Percentiles rank a stretch among this genome's conserved stretches.
Evolutionary conservation across 2,888 invertebrate species (phyloP).

Genomic region (Acanthopleura granulata): DNA sequence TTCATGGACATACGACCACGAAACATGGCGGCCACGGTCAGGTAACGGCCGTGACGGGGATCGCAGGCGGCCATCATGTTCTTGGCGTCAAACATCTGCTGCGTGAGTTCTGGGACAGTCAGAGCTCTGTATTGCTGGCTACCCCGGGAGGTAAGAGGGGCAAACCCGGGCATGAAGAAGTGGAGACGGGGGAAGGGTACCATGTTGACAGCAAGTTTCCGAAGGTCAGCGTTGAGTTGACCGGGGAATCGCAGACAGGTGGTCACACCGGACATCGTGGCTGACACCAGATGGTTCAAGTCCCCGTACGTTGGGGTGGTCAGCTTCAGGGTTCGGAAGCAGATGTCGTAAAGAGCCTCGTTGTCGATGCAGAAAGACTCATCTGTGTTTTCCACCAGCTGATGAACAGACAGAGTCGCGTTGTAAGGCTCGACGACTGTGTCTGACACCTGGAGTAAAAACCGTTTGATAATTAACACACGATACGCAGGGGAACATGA

Average conservation of each 20-base stretch:
- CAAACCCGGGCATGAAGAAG: neutral
- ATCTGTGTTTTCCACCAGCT: constrained; percentile 71
- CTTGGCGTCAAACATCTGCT: constrained; percentile 4
- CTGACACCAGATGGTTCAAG: neutral
- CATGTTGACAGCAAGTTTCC: neutral
- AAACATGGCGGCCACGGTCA: constrained; percentile 2
- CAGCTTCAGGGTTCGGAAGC: constrained; percentile 69
- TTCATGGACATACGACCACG: constrained; percentile 8
- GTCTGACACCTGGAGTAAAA: constrained; percentile 73
- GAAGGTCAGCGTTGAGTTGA: constrained; percentile 2
- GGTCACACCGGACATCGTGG: neutral
- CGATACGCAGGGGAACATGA: too few relatives aligned
- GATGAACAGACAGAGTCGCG: constrained; percentile 86
- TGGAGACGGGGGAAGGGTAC: constrained; percentile 6
- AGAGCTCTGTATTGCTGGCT: neutral
- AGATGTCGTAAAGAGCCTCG: constrained; percentile 71
- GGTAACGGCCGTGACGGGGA: constrained; percentile 7
- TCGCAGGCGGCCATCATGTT: constrained; percentile 8
- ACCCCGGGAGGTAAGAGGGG: constrained; percentile 5
- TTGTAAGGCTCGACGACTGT: constrained; percentile 79
- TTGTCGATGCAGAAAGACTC: constrained; percentile 60
- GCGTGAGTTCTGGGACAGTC: neutral
- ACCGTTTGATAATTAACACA: too few relatives aligned
- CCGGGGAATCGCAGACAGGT: constrained; percentile 1
- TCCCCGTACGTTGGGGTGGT: neutral